phyloP scores from a whole-genome alignment of 1,140 invertebrate species.

The Heterodera carotae region DNA sequence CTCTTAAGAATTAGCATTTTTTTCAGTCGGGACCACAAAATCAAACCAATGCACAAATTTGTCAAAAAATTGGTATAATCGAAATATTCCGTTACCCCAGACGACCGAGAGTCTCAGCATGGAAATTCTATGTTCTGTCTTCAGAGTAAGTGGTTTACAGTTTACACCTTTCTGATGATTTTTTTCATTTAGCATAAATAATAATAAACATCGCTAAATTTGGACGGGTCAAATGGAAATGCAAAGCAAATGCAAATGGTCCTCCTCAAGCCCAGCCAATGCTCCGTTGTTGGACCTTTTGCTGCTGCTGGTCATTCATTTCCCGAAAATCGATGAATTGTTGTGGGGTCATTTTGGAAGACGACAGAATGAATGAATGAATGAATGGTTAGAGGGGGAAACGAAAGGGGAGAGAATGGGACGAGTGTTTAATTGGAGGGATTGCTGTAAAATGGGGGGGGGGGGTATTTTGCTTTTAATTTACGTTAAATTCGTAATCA shows the following conservation, averaged over 20 bases:
- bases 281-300: background rate
- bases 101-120: no score
- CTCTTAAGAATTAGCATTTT: no score
- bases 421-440: background rate
- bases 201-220: background rate
- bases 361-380: background rate
- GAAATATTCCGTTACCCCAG: no score
- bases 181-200: no score
- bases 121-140: no score
- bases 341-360: background rate
- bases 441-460: no score
- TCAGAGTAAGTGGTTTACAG: no score
- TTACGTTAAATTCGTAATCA: no score
- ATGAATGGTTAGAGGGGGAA: background rate
- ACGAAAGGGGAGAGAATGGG: background rate
- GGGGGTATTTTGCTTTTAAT: background rate
- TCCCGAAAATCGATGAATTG: background rate
- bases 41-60: no score
- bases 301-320: background rate
- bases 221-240: background rate
- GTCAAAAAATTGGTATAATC: no score
- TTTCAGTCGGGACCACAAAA: no score
- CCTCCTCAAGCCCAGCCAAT: background rate
- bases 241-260: background rate
- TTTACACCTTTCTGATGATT: no score